Evolutionary conservation across 1,140 invertebrate species (phyloP).

Genomic region (Micrasema longulum): DNA sequence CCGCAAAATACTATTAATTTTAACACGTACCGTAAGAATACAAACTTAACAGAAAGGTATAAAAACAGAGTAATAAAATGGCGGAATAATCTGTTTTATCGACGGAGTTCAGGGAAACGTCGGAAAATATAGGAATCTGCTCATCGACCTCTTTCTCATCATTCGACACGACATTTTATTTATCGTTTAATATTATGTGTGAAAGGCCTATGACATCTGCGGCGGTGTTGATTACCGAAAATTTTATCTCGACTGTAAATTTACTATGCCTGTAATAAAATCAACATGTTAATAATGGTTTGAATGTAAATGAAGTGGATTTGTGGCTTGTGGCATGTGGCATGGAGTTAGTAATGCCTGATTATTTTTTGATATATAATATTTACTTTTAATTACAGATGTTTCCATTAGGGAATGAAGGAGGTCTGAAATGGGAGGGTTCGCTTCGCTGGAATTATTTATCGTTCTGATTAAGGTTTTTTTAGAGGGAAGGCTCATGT

Average conservation of each 20-base stretch:
- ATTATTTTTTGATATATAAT: slow-evolving; percentile 34
- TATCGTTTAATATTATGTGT: background rate
- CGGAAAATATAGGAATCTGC: too few relatives aligned
- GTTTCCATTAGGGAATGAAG: slow-evolving; percentile 4
- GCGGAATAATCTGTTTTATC: slow-evolving; percentile 6
- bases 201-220: slow-evolving; percentile 12
- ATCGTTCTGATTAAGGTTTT: too few relatives aligned
- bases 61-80: too few relatives aligned
- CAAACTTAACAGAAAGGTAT: too few relatives aligned
- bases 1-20: too few relatives aligned
- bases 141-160: slow-evolving; percentile 5
- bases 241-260: slow-evolving; percentile 6
- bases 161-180: slow-evolving; percentile 1
- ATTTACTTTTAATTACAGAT: slow-evolving; percentile 28
- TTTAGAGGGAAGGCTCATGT: too few relatives aligned
- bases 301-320: slow-evolving; percentile 21
- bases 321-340: background rate
- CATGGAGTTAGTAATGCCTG: slow-evolving; percentile 17
- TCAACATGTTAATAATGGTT: slow-evolving; percentile 16
- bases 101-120: background rate
- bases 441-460: background rate
- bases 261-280: slow-evolving; percentile 25
- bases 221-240: slow-evolving; percentile 2
- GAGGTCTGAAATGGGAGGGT: background rate
- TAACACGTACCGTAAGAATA: too few relatives aligned